Base-by-base conservation (phyloP, 2,113 vertebrate genomes). In the Oryzias javanicus region DNA sequence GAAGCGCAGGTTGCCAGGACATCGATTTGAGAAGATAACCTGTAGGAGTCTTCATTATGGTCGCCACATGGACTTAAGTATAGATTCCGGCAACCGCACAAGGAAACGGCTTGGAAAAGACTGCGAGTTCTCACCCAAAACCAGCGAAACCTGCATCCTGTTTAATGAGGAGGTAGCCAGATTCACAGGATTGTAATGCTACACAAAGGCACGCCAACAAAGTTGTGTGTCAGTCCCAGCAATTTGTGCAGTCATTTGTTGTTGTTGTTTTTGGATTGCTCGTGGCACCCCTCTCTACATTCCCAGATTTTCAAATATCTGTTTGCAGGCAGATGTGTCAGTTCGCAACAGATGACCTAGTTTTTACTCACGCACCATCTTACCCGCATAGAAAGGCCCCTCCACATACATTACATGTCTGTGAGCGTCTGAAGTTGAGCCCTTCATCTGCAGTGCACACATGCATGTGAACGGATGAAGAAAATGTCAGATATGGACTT, bases 341-440 rank as follows among this genome's bases (percentile, higher is more conserved):
- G 81, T 89, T 89, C 76, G 61, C 50, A 87, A 86, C 86, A 84
- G 81, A 84, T 91, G 88, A 92, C 91, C 90, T 89, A 91, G 76
- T 90, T 91, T 90, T 81, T 79, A 77, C 76, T 67, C 78, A 84
- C 72, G 66, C 81, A 84, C 73, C 64, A 80, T 84, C 79, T 79
- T 83, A 52, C 72, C 64, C 80, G 78, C 83, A 68, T 60, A 42
- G 76, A 75, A 72, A 80, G 75, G 71, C 68, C 74, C 59, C 61
- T 79, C 71, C 24, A 68, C 78, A 74, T 80, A 70, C 74, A 67
- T 80, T 83, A 73, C 57, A 42, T 54, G 67, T 62, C 64, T 72
- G 60, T 6, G 16, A 55, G 55, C 45, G 20, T 3, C 72, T 64
- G 42, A 60, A 71, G 68, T 70, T 17, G 64, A 58, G 64, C 64